Conservation (phyloP, 2,113 vertebrate genomes). For the Plestiodon gilberti region DNA sequence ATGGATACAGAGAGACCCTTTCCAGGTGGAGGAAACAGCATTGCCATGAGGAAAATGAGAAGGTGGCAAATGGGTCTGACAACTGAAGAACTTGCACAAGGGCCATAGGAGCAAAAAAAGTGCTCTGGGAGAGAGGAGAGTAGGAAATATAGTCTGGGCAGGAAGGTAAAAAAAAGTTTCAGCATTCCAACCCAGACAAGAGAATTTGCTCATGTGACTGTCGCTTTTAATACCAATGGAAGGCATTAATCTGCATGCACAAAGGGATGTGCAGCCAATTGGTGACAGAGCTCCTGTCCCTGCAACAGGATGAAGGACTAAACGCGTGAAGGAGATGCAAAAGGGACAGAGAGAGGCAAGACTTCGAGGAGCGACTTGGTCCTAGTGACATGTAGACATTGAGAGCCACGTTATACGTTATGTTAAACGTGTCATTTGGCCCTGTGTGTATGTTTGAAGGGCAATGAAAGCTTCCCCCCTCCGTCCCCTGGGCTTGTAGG, state of each 20-base stretch:
- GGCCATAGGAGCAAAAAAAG: not conserved
- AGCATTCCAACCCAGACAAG: no score
- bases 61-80: not conserved
- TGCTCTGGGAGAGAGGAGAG: not conserved
- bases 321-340: not conserved
- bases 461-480: no score
- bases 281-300: not conserved
- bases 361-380: not conserved
- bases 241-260: not conserved
- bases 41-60: not conserved
- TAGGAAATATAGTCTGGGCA: not conserved
- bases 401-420: not conserved
- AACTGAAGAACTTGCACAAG: not conserved
- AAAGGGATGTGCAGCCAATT: no score
- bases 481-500: no score
- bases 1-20: not conserved
- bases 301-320: not conserved
- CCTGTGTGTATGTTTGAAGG: no score
- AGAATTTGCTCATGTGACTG: not conserved
- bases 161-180: not conserved
- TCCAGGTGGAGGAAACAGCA: not conserved
- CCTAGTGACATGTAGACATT: not conserved
- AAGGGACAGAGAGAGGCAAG: not conserved
- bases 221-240: not conserved
- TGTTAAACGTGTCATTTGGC: no score